Percentiles rank a stretch among this genome's conserved stretches.
Evolutionary conservation across 2,113 vertebrate species (phyloP).

Genomic region (Halcyon malimbica): DNA sequence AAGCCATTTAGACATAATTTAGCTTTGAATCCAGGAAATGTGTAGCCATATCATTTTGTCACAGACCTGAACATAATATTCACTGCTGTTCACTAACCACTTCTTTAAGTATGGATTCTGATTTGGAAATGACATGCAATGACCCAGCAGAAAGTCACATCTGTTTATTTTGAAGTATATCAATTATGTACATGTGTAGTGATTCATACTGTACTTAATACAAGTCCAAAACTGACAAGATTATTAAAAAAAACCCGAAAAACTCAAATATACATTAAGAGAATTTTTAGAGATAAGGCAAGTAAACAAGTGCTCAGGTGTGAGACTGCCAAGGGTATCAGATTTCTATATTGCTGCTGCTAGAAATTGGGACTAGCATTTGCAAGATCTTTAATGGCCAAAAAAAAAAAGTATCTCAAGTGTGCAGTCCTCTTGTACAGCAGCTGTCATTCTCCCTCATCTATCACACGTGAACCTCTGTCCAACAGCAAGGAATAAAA

Average conservation of each 20-base stretch:
- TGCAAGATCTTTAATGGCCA: background rate
- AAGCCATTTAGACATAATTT: background rate
- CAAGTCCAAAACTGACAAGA: background rate
- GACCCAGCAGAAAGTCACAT: background rate
- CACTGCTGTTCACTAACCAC: background rate
- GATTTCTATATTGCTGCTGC: background rate
- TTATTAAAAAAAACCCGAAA: background rate
- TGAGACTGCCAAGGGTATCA: background rate
- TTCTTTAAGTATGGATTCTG: background rate
- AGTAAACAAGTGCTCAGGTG: background rate
- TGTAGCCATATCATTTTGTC: background rate
- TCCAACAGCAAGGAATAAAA: background rate
- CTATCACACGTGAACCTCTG: background rate
- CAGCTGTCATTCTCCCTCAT: background rate
- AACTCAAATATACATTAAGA: background rate
- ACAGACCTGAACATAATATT: background rate
- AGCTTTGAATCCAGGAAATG: background rate
- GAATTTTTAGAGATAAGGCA: background rate
- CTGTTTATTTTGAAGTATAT: background rate
- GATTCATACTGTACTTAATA: background rate
- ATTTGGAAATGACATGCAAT: background rate
- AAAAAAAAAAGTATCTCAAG: background rate
- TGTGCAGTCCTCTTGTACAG: background rate
- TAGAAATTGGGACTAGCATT: background rate
- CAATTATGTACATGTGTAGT: background rate